Evolutionary conservation across 1,140 invertebrate genomes (phyloP).

Genomic region (Platyura marginata): DNA sequence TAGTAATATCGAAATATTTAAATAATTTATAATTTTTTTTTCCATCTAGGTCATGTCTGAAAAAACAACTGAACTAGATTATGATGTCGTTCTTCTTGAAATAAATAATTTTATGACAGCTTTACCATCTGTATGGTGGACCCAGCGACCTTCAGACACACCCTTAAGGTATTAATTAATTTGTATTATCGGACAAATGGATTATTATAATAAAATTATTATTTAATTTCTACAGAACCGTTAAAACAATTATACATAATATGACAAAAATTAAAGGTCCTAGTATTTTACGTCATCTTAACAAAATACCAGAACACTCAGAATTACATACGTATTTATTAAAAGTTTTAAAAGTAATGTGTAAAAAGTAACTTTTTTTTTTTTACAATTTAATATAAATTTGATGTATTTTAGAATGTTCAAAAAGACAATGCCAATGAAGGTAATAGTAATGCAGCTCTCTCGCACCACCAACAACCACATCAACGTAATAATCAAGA

Average conservation of each 20-base stretch:
- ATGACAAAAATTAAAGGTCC: slow-evolving; percentile 60
- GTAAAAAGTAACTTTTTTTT: no score
- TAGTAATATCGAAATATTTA: no score
- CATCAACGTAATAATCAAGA: no score
- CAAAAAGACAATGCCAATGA: no score
- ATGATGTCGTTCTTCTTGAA: slow-evolving; percentile 54
- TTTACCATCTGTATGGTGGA: slow-evolving; percentile 56
- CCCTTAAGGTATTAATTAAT: slow-evolving; percentile 36
- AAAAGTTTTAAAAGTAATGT: slow-evolving; percentile 49
- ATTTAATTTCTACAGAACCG: slow-evolving; percentile 46
- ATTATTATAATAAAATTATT: no score
- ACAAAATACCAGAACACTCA: slow-evolving; percentile 62
- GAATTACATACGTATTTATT: slow-evolving; percentile 65
- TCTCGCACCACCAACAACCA: no score
- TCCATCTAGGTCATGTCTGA: slow-evolving; percentile 38
- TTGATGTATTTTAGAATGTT: no score
- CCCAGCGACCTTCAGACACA: slow-evolving; percentile 46
- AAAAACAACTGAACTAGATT: slow-evolving; percentile 49
- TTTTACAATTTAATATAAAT: no score
- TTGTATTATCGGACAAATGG: no score
- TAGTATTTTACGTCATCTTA: slow-evolving; percentile 56
- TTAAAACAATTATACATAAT: slow-evolving; percentile 81
- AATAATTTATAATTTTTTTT: no score
- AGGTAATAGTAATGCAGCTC: no score
- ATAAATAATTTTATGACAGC: slow-evolving; percentile 58